These are phyloP conservation scores for Limnephilus marmoratus DNA, from an alignment of 2,888 invertebrate species.

Conservation along the genomic window DNA sequence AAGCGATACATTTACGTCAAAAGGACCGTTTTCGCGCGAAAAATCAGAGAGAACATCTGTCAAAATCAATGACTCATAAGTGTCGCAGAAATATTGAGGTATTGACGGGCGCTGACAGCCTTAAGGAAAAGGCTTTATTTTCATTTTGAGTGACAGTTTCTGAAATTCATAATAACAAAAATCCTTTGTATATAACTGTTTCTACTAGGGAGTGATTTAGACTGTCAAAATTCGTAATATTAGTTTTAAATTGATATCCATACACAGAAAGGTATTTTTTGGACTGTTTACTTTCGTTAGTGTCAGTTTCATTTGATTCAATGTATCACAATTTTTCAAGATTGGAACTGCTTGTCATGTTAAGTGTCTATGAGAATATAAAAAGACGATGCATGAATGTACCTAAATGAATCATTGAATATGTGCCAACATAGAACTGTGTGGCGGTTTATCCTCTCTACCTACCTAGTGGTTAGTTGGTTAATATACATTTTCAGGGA, in stretches of 20 bases:
- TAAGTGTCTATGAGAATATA: too few species aligned
- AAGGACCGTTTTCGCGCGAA: neutral
- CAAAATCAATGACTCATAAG: neutral
- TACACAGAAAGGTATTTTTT: too few species aligned
- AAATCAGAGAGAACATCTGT: neutral
- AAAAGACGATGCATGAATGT: too few species aligned
- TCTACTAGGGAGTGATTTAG: neutral
- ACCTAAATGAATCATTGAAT: too few species aligned
- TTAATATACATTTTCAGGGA: too few species aligned
- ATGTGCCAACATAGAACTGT: too few species aligned
- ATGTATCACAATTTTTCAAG: too few species aligned
- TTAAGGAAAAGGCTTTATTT: slow-evolving; percentile 15
- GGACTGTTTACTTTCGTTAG: too few species aligned
- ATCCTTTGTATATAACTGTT: neutral
- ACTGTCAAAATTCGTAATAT: neutral
- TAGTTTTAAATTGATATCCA: neutral
- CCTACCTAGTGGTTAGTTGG: too few species aligned
- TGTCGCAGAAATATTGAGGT: neutral
- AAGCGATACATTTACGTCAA: neutral
- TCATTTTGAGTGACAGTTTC: slow-evolving; percentile 3
- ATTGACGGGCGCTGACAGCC: slow-evolving; percentile 3
- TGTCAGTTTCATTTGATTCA: too few species aligned
- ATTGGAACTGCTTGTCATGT: too few species aligned
- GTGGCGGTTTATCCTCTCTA: too few species aligned
- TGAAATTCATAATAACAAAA: slow-evolving; percentile 13